Evolutionary conservation across 2,797 vertebrate genomes (phyloP), one percentile per base, ranked within the genome.

Genomic region (Siniperca undulata): DNA sequence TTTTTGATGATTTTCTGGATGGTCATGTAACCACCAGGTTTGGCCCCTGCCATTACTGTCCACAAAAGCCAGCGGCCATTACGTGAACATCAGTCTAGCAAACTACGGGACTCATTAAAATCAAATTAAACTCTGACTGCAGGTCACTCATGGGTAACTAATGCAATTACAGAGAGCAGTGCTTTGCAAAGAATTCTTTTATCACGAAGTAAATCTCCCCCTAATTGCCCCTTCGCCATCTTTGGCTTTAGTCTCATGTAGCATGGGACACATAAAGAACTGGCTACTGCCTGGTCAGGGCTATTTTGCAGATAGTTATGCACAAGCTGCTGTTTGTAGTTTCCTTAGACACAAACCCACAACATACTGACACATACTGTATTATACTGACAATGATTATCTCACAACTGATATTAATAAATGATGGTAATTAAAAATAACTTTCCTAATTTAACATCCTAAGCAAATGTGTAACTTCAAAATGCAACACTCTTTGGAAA

Each of bases 131-230:
- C 67, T 74, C 64, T 81, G 81, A 80, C 81, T 86, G 85, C 70
- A 85, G 88, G 84, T 85, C 88, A 83, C 78, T 89, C 84, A 85
- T 82, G 80, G 80, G 74, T 81, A 83, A 83, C 90, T 93, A 90
- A 94, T 91, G 65, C 61, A 88, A 90, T 95, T 94, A 93, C 73
- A 85, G 80, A 78, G 80, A 88, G 84, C 71, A 42, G 74, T 36
- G 59, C 86, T 85, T 86, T 66, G 74, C 70, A 82, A 85, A 81
- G 72, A 86, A 80, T 88, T 84, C 8, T 88, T 88, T 88, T 82
- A 89, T 80, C 62, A 53, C 67, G 11, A 22, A 77, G 52, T 81
- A 85, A 87, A 87, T 83, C 64, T 72, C 55, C 30, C 56, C 46
- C 69, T 40, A 20, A 59, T 77, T 70, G 74, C 27, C 68, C 27